Evolutionary conservation across 2,113 vertebrate species (phyloP).

Genomic region (Panthera tigris): DNA sequence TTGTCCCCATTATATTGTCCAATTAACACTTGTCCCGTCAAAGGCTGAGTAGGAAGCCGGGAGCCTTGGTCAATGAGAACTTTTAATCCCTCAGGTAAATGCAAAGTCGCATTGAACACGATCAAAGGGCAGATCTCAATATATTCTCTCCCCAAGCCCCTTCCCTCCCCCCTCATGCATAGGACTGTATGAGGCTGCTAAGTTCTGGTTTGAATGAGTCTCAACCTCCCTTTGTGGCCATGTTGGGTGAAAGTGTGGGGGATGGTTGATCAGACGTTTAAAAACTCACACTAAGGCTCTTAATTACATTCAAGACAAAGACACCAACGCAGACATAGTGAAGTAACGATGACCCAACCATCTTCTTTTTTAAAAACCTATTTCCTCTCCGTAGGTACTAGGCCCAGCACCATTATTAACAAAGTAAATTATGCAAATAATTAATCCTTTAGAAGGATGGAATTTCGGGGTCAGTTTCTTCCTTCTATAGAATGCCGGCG

Average conservation of each 20-base stretch:
- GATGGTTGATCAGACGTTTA: constrained; percentile 56
- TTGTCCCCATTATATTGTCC: constrained; percentile 77
- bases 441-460: constrained; percentile 68
- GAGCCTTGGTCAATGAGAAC: constrained; percentile 75
- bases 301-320: constrained; percentile 68
- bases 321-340: constrained; percentile 48
- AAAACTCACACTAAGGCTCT: constrained; percentile 66
- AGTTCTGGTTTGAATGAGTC: constrained; percentile 71
- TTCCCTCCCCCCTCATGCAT: constrained; percentile 48
- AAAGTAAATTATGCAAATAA: constrained; percentile 75
- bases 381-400: constrained; percentile 69
- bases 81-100: constrained; percentile 80
- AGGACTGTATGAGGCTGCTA: constrained; percentile 66
- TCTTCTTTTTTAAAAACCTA: constrained; percentile 63
- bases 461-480: constrained; percentile 67
- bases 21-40: constrained; percentile 80
- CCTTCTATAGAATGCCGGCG: constrained; percentile 21
- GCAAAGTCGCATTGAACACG: constrained; percentile 73
- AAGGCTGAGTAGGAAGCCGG: constrained; percentile 76
- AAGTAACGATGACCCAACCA: constrained; percentile 61
- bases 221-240: constrained; percentile 71
- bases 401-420: constrained; percentile 44
- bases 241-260: constrained; percentile 68
- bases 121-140: constrained; percentile 78
- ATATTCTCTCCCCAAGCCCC: constrained; percentile 56